Evolutionary conservation across 2,113 vertebrate genomes (phyloP).

Genomic region (Laterallus jamaicensis): DNA sequence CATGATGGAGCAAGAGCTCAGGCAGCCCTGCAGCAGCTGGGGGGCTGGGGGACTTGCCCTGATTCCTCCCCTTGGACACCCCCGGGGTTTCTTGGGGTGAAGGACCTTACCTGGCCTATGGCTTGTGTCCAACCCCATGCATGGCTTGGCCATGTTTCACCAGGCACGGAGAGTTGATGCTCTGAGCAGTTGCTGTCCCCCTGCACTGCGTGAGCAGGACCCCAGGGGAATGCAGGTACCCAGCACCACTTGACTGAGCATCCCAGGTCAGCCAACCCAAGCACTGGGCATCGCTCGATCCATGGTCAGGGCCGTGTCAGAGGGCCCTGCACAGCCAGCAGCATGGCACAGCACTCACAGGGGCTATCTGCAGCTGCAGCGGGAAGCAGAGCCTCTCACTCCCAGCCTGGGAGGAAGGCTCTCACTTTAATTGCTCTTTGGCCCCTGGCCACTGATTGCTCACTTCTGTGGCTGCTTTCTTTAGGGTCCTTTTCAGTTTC

Average conservation of each 20-base stretch:
- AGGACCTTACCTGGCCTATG: neutral
- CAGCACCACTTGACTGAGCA: neutral
- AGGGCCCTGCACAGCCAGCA: neutral
- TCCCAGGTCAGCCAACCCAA: neutral
- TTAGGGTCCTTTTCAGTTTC: neutral
- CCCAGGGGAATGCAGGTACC: neutral
- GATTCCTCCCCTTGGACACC: neutral
- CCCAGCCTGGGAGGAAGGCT: neutral
- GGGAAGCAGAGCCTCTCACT: neutral
- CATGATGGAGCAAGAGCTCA: neutral
- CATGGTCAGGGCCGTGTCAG: neutral
- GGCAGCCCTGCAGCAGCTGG: neutral
- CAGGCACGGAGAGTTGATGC: accelerated
- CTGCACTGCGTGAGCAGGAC: accelerated
- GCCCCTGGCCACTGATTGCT: slow-evolving; percentile 33
- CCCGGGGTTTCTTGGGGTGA: accelerated
- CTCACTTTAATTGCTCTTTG: slow-evolving; percentile 65
- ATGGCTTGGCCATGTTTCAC: accelerated
- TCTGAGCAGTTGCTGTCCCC: accelerated
- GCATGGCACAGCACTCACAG: neutral
- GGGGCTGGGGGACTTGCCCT: neutral
- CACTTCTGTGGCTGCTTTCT: neutral
- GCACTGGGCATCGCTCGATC: neutral
- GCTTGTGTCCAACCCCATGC: neutral
- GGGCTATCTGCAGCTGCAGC: slow-evolving; percentile 7